Conservation (phyloP, 2,113 vertebrate species). For the Scortum barcoo region DNA sequence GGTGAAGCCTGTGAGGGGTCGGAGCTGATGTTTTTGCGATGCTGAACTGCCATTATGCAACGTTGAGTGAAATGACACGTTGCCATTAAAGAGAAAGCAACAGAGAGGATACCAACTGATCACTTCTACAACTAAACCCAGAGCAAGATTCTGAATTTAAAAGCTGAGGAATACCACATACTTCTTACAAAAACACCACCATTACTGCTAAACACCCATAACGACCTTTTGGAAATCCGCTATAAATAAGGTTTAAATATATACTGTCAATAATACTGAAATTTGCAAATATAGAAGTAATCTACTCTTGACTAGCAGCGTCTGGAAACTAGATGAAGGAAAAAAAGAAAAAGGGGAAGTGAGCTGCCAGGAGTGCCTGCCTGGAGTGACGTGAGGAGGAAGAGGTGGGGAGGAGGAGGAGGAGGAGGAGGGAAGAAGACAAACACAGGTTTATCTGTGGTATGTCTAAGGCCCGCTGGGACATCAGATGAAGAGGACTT, state of each 20-base stretch:
- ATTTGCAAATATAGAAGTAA: too few species aligned
- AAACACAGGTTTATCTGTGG: slow-evolving; percentile 89
- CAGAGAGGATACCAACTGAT: slow-evolving; percentile 11
- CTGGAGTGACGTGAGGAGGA: slow-evolving; percentile 63
- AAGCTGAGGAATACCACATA: background rate
- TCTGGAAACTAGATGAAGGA: too few species aligned
- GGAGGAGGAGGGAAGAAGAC: slow-evolving; percentile 74
- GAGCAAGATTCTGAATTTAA: slow-evolving; percentile 6
- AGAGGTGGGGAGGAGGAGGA: background rate
- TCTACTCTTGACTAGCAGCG: too few species aligned
- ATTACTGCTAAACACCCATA: background rate
- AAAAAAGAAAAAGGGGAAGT: too few species aligned
- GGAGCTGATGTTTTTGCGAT: background rate
- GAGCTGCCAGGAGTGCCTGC: too few species aligned
- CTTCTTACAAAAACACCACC: background rate
- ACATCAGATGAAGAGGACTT: slow-evolving; percentile 83
- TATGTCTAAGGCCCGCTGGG: slow-evolving; percentile 83
- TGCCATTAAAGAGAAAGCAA: slow-evolving; percentile 10
- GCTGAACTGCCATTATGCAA: background rate
- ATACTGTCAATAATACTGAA: background rate
- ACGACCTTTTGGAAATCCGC: background rate
- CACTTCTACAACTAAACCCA: background rate
- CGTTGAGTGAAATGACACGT: background rate
- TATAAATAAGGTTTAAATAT: slow-evolving; percentile 15
- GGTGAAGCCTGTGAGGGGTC: background rate